These are phyloP conservation scores for Plodia interpunctella DNA, from an alignment of 1,140 invertebrate species.

Conservation along the genomic window DNA sequence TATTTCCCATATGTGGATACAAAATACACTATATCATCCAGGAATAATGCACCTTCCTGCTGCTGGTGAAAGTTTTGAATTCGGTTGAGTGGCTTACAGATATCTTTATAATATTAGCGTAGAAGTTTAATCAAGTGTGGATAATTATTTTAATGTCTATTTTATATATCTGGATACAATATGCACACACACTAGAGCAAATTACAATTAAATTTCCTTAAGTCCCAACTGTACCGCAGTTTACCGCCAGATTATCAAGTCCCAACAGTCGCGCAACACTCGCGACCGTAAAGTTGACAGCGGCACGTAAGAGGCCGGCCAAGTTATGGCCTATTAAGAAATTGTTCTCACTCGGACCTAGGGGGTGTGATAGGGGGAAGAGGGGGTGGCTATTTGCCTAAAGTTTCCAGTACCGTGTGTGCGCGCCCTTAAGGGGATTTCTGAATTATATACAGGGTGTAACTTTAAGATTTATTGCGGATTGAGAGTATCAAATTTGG, in stretches of 20 bases:
- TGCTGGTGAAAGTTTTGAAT: no score
- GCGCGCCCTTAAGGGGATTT: constrained; percentile 39
- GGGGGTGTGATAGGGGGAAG: constrained; percentile 18
- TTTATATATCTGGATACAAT: no score
- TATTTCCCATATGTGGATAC: no score
- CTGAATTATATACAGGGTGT: constrained; percentile 46
- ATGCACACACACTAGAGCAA: no score
- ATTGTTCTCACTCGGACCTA: constrained; percentile 57
- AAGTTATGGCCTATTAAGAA: constrained; percentile 69
- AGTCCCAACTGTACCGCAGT: background rate
- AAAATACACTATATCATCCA: no score
- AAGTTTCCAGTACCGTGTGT: constrained; percentile 59
- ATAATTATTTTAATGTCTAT: no score
- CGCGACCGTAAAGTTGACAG: constrained; percentile 41
- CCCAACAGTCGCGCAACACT: background rate
- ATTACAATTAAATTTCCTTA: background rate
- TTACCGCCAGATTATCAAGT: background rate
- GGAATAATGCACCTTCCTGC: no score
- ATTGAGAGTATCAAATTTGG: background rate
- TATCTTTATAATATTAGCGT: no score
- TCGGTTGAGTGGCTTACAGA: no score
- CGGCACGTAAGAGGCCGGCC: constrained; percentile 49
- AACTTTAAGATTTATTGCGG: constrained; percentile 1
- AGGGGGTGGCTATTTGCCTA: constrained; percentile 57
- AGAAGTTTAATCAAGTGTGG: no score